Evolutionary conservation across 2,113 vertebrate genomes (phyloP).

Genomic region (Cephalopholis sonnerati): DNA sequence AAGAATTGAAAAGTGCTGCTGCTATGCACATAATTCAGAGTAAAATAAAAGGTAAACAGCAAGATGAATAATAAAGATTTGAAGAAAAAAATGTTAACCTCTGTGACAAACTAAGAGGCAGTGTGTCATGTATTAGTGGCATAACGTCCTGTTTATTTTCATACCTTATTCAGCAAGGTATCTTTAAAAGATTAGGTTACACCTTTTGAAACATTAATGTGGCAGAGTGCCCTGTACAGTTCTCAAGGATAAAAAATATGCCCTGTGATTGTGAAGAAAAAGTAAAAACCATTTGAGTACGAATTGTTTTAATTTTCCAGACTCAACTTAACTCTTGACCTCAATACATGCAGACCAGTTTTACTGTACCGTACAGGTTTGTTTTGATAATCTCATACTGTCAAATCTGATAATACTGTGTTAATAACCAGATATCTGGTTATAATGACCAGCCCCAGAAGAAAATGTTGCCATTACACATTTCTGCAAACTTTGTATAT

Average conservation of each 20-base stretch:
- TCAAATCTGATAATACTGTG: conserved; percentile 1
- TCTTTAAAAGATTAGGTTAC: background rate
- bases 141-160: background rate
- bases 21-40: background rate
- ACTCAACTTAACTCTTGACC: background rate
- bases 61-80: background rate
- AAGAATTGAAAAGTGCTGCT: background rate
- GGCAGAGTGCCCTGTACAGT: background rate
- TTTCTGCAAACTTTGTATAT: no score
- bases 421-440: background rate
- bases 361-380: background rate
- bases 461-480: no score
- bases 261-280: background rate
- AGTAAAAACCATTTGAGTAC: background rate
- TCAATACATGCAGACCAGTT: background rate
- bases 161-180: background rate
- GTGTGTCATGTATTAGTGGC: background rate
- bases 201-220: background rate
- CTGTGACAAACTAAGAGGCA: background rate
- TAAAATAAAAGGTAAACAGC: background rate
- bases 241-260: background rate
- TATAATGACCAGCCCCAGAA: no score
- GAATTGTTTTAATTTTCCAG: background rate
- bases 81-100: background rate
- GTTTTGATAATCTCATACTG: background rate